These are phyloP conservation scores for Boleophthalmus pectinirostris DNA, from an alignment of 2,113 vertebrate genomes.

Conservation along the genomic window DNA sequence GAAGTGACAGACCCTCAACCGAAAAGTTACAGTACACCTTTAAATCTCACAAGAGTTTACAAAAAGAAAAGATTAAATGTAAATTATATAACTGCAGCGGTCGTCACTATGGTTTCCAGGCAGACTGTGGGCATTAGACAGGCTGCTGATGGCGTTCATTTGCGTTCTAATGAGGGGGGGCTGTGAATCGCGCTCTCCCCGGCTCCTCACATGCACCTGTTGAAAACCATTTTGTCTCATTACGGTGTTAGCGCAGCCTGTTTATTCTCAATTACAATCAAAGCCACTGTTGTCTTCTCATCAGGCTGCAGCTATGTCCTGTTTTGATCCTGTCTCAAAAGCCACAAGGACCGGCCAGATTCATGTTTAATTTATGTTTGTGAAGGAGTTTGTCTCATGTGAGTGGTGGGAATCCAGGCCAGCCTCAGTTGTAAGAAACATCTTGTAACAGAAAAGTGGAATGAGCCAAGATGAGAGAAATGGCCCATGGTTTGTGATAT, in stretches of 20 bases:
- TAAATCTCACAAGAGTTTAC: too few species aligned
- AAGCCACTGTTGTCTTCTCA: conserved; percentile 46
- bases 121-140: conserved; percentile 59
- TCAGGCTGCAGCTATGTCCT: conserved; percentile 37
- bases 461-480: not conserved
- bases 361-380: conserved; percentile 6
- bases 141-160: conserved; percentile 67
- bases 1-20: too few species aligned
- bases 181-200: conserved; percentile 49
- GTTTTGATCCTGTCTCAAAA: conserved; percentile 10
- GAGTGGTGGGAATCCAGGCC: not conserved
- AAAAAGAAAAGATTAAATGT: too few species aligned
- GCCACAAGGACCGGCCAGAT: not conserved
- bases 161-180: conserved; percentile 64
- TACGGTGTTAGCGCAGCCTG: conserved; percentile 49
- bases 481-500: too few species aligned
- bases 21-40: too few species aligned
- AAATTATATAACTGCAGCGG: too few species aligned
- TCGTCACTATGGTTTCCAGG: not conserved
- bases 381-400: not conserved
- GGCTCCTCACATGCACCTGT: conserved; percentile 51
- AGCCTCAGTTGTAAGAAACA: not conserved
- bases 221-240: conserved; percentile 50
- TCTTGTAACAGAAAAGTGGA: not conserved
- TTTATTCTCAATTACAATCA: conserved; percentile 57